Evolutionary conservation across 1,140 invertebrate genomes (phyloP).

Genomic region (Leptoteleia sp.): DNA sequence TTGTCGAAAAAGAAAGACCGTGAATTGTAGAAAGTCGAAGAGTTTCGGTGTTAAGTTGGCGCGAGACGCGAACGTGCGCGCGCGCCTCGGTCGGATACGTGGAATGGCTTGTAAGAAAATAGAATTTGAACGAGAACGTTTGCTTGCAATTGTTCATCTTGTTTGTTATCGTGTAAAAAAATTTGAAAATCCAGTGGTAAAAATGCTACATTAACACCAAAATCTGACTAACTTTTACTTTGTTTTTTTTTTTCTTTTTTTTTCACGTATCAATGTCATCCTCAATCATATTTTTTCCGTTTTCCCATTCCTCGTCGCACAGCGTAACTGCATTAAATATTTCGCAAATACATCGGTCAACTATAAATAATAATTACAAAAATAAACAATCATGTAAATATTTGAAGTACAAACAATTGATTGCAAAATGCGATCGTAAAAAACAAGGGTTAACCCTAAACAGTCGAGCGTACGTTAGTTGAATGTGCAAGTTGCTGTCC

Average conservation of each 20-base stretch:
- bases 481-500: slow-evolving; percentile 11
- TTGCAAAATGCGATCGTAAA: slow-evolving; percentile 37
- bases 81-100: not conserved
- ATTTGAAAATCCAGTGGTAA: slow-evolving; percentile 20
- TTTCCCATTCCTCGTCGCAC: slow-evolving; percentile 1
- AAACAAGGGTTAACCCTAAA: slow-evolving; percentile 37
- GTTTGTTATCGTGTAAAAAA: slow-evolving; percentile 28
- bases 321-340: slow-evolving; percentile 28
- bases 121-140: slow-evolving; percentile 39
- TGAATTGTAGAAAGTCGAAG: slow-evolving; percentile 15
- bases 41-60: slow-evolving; percentile 24
- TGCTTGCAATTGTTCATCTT: slow-evolving; percentile 18
- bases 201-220: slow-evolving; percentile 49
- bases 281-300: not conserved
- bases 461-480: slow-evolving; percentile 26
- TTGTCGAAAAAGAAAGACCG: not conserved
- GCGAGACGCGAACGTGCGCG: slow-evolving; percentile 12
- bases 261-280: too few species aligned
- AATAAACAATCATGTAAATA: slow-evolving; percentile 55
- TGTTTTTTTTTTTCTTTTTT: not conserved
- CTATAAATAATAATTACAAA: slow-evolving; percentile 44
- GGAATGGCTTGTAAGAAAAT: slow-evolving; percentile 42
- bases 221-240: slow-evolving; percentile 3
- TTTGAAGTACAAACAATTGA: slow-evolving; percentile 41
- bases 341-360: slow-evolving; percentile 13